phyloP scores from a whole-genome alignment of 2,797 vertebrate species.

The Crocidura indochinensis region DNA sequence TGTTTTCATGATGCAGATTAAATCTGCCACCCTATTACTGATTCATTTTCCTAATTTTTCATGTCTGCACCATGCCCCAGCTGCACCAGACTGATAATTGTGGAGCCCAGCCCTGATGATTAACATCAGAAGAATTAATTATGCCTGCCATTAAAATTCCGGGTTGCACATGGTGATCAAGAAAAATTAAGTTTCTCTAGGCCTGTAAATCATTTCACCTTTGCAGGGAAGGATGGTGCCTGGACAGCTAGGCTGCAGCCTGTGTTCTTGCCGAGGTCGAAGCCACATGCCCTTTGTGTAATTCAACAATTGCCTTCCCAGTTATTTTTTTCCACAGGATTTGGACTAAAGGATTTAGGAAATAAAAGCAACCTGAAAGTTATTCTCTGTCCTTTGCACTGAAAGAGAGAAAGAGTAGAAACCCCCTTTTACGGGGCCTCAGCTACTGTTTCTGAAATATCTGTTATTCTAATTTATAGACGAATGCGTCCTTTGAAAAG shows the following conservation, averaged over 20 bases:
- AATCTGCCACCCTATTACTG: constrained; percentile 99
- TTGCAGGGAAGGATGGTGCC: constrained; percentile 97
- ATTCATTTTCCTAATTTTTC: constrained; percentile 99
- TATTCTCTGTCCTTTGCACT: constrained; percentile 76
- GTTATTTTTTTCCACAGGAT: constrained; percentile 81
- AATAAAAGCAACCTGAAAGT: constrained; percentile 80
- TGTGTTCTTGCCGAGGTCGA: constrained; percentile 91
- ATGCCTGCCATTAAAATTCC: constrained; percentile 99
- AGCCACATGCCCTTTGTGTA: constrained; percentile 93
- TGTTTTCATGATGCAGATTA: constrained; percentile 99
- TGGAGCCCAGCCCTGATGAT: constrained; percentile 99
- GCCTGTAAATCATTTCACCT: constrained; percentile 99
- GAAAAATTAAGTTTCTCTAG: constrained; percentile 99
- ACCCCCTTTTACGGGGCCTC: constrained; percentile 67
- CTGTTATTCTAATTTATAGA: constrained; percentile 85
- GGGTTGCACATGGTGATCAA: constrained; percentile 99
- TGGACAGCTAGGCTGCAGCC: constrained; percentile 94
- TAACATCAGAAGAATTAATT: constrained; percentile 99
- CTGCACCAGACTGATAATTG: constrained; percentile 99
- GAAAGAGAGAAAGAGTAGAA: constrained; percentile 53
- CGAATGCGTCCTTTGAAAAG: constrained; percentile 77
- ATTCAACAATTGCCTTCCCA: constrained; percentile 87
- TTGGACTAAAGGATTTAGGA: constrained; percentile 84
- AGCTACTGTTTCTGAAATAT: constrained; percentile 76
- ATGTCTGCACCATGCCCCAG: constrained; percentile 99